A percentile compares a stretch with the other conserved stretches of the same genome.
phyloP scores from a whole-genome alignment of 1,140 invertebrate species.

The Halyomorpha halys region DNA sequence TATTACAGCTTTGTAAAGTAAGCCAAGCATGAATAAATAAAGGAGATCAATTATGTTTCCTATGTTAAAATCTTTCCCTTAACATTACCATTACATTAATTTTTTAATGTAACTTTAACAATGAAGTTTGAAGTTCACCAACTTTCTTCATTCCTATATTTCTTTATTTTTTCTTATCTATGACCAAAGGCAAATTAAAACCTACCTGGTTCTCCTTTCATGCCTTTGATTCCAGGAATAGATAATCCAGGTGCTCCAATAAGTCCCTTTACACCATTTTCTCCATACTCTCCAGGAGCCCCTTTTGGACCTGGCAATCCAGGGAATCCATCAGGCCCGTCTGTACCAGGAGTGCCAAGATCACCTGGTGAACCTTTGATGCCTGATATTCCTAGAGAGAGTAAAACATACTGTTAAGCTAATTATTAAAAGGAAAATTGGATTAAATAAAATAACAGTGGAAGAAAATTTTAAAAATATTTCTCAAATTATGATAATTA shows the following conservation, averaged over 20 bases:
- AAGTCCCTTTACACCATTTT: constrained; percentile 39
- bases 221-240: constrained; percentile 29
- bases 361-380: constrained; percentile 10
- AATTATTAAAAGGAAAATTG: neutral
- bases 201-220: constrained; percentile 18
- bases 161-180: too few species aligned
- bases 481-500: too few species aligned
- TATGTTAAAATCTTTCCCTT: too few species aligned
- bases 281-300: constrained; percentile 22
- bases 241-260: constrained; percentile 54
- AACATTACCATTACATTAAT: too few species aligned
- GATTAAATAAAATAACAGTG: neutral
- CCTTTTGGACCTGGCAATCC: constrained; percentile 25
- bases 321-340: constrained; percentile 10
- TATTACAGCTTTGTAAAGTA: too few species aligned
- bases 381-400: neutral
- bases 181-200: neutral
- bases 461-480: neutral
- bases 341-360: neutral
- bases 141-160: too few species aligned
- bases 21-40: too few species aligned
- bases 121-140: too few species aligned
- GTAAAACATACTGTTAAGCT: neutral
- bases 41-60: too few species aligned
- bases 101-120: too few species aligned